Percentiles rank a stretch among this genome's conserved stretches.
phyloP scores from a whole-genome alignment of 53 echinoderm and acorn worm species.

The Echinometra lucunter region DNA sequence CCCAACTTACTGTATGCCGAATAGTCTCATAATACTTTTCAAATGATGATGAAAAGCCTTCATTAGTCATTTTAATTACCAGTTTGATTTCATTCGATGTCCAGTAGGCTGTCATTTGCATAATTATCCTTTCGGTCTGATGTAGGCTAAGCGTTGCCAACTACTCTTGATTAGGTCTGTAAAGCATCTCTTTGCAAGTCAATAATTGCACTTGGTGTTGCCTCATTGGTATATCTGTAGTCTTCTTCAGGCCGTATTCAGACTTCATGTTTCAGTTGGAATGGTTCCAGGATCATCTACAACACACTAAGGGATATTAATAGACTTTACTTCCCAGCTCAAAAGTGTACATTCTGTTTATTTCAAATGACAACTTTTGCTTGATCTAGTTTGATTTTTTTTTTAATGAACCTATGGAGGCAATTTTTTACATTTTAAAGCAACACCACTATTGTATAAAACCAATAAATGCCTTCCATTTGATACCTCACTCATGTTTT shows the following conservation, averaged over 20 bases:
- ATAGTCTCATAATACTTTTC: background rate
- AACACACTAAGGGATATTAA: background rate
- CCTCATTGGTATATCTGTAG: background rate
- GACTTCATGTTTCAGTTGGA: background rate
- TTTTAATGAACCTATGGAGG: no score
- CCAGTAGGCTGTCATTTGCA: background rate
- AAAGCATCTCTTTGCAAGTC: conserved; percentile 21
- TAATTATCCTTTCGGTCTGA: background rate
- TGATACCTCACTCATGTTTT: no score
- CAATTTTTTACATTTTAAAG: no score
- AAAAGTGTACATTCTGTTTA: no score
- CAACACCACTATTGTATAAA: no score
- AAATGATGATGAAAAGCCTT: background rate
- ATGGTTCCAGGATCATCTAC: background rate
- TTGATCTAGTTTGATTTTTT: no score
- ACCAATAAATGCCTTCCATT: no score
- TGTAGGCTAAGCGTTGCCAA: background rate
- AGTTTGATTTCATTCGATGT: background rate
- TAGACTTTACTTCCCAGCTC: no score
- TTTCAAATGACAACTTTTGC: no score
- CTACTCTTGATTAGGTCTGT: background rate
- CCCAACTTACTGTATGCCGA: no score
- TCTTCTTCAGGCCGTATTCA: conserved; percentile 12
- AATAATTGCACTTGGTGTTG: conserved; percentile 32
- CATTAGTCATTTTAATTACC: background rate